Evolutionary conservation across 2,888 invertebrate genomes (phyloP).

Genomic region (Pollenia griseotomentosa): DNA sequence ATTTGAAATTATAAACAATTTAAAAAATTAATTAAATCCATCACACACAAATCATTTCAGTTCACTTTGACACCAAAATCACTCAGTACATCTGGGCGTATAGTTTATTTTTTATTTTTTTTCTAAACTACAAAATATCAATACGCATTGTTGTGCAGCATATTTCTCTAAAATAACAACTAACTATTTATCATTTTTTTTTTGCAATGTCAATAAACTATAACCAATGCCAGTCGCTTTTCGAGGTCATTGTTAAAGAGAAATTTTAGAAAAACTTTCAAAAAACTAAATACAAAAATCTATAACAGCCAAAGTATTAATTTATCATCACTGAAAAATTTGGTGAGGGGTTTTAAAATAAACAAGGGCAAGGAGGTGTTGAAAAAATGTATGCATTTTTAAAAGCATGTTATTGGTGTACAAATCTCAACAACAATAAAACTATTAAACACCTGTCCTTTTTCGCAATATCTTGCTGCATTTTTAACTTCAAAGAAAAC

Average conservation of each 20-base stretch:
- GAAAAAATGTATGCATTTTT: not conserved
- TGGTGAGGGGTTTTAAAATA: not conserved
- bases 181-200: constrained; percentile 28
- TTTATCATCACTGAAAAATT: no score
- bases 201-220: constrained; percentile 44
- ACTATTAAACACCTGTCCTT: constrained; percentile 45
- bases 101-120: constrained; percentile 53
- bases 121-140: constrained; percentile 7
- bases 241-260: constrained; percentile 43
- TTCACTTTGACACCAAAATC: not conserved
- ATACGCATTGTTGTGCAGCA: constrained; percentile 43
- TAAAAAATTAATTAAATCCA: constrained; percentile 15
- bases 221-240: constrained; percentile 38
- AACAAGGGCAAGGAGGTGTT: not conserved
- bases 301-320: no score
- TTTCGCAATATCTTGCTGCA: not conserved
- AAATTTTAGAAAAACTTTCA: constrained; percentile 11
- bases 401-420: not conserved
- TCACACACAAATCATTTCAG: not conserved
- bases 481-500: not conserved
- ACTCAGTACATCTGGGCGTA: constrained; percentile 38
- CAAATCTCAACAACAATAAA: not conserved
- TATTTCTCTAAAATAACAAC: not conserved
- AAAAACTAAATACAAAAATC: not conserved
- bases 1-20: not conserved